Evolutionary conservation across 1,140 invertebrate species (phyloP), one percentile per base, ranked within the genome.

Genomic region (Dermatophagoides farinae): DNA sequence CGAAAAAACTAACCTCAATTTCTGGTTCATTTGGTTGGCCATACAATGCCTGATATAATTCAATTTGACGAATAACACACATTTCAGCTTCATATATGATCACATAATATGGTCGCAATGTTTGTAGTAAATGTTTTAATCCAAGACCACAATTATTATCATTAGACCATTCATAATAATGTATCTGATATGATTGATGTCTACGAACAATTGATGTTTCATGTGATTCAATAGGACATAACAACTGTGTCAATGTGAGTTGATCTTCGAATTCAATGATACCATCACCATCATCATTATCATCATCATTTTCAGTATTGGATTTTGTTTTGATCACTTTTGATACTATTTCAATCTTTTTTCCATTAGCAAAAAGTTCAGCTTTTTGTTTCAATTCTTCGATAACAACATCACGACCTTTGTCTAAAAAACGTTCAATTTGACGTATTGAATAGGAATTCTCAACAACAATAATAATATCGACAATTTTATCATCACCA

Each of bases 1-100:
- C 60, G 37, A 67, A 64, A 55, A 67, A 64, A 58, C 67, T 67
- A 5, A 70, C 61, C 40, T 64, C 63, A 10, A 65, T 37, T 38
- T 20, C 14, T 6, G 12, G 14, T 20, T 20, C 54, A 39, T 66
- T 14, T 31, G 52, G 39, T 12, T 18, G 16, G 37, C 61, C 49
- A 53, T 63, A 61, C 10, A 62, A 41, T 12, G 81, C 80, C 61
- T 67, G 62, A 41, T 65, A 64, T 66, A 90, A 78, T 74, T 96
- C 90, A 39, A 96, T 77, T 74, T 91, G 86, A 40, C 90, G 74
- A 2, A 96, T 82, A 54, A 86, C 81, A 8, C 82, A 78, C 60
- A 96, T 80, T 71, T 95, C 85, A 52, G 80, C 80, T 70, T 93
- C 87, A 72, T 96, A 97, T 72, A 97, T 78, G 60, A 97, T 77